Evolutionary conservation across 2,888 invertebrate genomes (phyloP).

Genomic region (Pegoplata infirma): DNA sequence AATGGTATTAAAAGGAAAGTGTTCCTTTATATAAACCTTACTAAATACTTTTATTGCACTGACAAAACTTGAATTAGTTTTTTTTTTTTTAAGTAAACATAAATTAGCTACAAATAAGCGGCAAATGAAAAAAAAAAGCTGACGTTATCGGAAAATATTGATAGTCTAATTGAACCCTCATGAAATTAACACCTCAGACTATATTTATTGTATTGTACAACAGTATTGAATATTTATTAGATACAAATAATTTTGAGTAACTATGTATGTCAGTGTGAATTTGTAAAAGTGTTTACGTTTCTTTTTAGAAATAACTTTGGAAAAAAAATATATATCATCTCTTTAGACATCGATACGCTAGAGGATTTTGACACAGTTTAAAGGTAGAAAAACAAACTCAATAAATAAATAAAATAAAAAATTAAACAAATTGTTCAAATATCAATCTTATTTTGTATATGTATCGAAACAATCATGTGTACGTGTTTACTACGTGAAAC

Average conservation of each 20-base stretch:
- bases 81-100: background rate
- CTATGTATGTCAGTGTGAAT: slow-evolving; percentile 1
- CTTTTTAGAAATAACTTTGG: slow-evolving; percentile 66
- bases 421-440: slow-evolving; percentile 34
- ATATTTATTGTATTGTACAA: no score
- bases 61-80: background rate
- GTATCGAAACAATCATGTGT: background rate
- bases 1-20: no score
- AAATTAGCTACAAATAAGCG: background rate
- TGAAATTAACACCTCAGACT: slow-evolving; percentile 74
- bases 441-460: slow-evolving; percentile 5
- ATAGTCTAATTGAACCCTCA: slow-evolving; percentile 74
- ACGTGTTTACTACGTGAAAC: slow-evolving; percentile 3
- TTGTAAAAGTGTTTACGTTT: slow-evolving; percentile 67
- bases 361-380: slow-evolving; percentile 71
- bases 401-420: no score
- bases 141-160: slow-evolving; percentile 45
- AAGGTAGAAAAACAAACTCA: no score
- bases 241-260: background rate
- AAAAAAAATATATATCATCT: slow-evolving; percentile 29
- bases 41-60: no score
- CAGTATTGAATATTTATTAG: background rate
- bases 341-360: slow-evolving; percentile 51
- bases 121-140: slow-evolving; percentile 6
- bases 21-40: no score